Conservation (phyloP, 1,140 invertebrate species). For the Drosophila murphyi region DNA sequence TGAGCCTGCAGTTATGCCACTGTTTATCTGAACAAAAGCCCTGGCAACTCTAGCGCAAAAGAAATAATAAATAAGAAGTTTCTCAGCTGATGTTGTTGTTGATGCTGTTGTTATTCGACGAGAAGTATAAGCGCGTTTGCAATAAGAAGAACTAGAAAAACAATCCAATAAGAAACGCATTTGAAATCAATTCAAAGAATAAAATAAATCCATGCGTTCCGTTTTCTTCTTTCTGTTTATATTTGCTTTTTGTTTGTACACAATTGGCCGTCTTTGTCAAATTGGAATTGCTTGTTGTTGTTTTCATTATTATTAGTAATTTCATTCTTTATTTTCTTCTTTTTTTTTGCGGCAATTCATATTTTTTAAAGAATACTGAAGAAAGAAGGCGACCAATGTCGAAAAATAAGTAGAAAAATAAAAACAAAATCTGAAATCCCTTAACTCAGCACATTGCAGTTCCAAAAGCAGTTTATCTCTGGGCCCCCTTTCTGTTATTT, state of each 20-base stretch:
- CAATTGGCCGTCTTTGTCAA: constrained; percentile 30
- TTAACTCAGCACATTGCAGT: constrained; percentile 24
- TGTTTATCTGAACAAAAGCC: constrained; percentile 26
- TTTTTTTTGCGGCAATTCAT: neutral
- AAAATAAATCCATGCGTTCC: constrained; percentile 39
- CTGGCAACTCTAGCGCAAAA: neutral
- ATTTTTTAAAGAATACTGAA: neutral
- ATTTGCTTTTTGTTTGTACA: constrained; percentile 2
- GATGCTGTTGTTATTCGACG: too few species aligned
- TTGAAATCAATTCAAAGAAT: constrained; percentile 58
- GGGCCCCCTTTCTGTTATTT: neutral
- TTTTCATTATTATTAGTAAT: constrained; percentile 51
- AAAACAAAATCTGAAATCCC: constrained; percentile 23
- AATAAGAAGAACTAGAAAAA: constrained; percentile 30
- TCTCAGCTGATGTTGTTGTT: constrained; percentile 18
- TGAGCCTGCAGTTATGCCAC: constrained; percentile 17
- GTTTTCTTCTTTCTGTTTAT: constrained; percentile 26
- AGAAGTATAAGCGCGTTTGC: neutral
- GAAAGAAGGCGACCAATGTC: neutral
- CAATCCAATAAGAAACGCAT: constrained; percentile 43
- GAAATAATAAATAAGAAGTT: constrained; percentile 65
- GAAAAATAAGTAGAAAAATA: neutral
- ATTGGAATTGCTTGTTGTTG: constrained; percentile 34
- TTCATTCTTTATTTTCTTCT: constrained; percentile 35
- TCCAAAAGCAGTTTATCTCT: constrained; percentile 8